Evolutionary conservation across 1,140 invertebrate species (phyloP).

Genomic region (Himalopsyche phryganea): DNA sequence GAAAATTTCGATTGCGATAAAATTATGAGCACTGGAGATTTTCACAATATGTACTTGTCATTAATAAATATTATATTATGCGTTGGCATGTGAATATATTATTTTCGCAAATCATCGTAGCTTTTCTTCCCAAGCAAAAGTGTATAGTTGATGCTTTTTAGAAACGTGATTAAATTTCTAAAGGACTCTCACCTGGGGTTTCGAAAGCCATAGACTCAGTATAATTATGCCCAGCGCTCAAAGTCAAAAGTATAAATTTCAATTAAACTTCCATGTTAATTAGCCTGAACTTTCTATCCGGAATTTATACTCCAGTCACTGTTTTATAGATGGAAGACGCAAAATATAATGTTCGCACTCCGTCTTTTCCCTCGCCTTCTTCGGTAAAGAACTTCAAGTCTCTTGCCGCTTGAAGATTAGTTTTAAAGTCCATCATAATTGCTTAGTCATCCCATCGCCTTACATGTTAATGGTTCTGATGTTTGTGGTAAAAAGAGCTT

Average conservation of each 20-base stretch:
- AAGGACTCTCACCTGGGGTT: slow-evolving; percentile 19
- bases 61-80: not conserved
- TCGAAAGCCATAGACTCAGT: slow-evolving; percentile 19
- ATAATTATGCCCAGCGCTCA: slow-evolving; percentile 26
- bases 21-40: no score
- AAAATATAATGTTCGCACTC: slow-evolving; percentile 17
- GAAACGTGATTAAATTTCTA: slow-evolving; percentile 21
- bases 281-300: slow-evolving; percentile 31
- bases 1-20: no score
- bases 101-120: not conserved
- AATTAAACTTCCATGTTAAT: slow-evolving; percentile 33
- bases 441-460: slow-evolving; percentile 32
- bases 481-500: no score
- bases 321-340: slow-evolving; percentile 5
- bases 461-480: slow-evolving; percentile 27
- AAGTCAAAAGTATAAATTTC: slow-evolving; percentile 36
- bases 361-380: slow-evolving; percentile 19
- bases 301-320: slow-evolving; percentile 27
- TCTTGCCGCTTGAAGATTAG: slow-evolving; percentile 31
- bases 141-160: not conserved
- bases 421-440: slow-evolving; percentile 35
- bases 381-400: slow-evolving; percentile 14
- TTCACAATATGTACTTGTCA: no score
- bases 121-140: not conserved
- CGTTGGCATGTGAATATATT: not conserved